A percentile compares a stretch with the other conserved stretches of the same genome.
phyloP scores from a whole-genome alignment of 2,888 invertebrate genomes.

The Peribatodes rhomboidaria region DNA sequence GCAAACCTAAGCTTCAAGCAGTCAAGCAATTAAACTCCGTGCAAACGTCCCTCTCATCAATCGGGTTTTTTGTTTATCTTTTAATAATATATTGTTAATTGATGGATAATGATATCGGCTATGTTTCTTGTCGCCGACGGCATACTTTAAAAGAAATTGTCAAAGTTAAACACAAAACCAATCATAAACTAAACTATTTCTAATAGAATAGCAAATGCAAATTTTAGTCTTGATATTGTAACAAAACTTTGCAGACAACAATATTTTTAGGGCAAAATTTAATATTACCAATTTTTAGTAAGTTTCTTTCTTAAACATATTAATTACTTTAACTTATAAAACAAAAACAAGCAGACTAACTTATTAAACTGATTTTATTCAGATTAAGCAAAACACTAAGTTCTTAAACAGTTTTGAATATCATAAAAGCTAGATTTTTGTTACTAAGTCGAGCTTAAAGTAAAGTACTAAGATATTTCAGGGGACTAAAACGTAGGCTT shows the following conservation, averaged over 20 bases:
- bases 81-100: too few species aligned
- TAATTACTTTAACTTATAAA: not conserved
- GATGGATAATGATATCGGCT: too few species aligned
- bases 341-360: not conserved
- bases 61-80: too few species aligned
- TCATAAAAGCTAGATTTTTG: not conserved
- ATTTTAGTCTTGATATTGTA: not conserved
- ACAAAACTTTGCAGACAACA: conserved; percentile 15
- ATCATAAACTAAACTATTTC: too few species aligned
- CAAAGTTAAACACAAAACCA: too few species aligned
- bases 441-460: conserved; percentile 4
- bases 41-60: too few species aligned
- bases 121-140: too few species aligned
- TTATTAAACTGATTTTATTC: not conserved
- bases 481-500: conserved; percentile 29
- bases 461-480: not conserved
- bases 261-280: conserved; percentile 5
- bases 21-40: too few species aligned
- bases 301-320: not conserved
- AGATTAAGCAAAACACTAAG: not conserved
- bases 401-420: not conserved
- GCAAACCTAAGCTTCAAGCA: too few species aligned
- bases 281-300: not conserved
- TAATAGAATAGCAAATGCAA: too few species aligned
- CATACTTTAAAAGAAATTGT: too few species aligned